Percentiles rank a stretch among this genome's conserved stretches.
phyloP scores from a whole-genome alignment of 2,113 vertebrate genomes.

The Fulica atra region DNA sequence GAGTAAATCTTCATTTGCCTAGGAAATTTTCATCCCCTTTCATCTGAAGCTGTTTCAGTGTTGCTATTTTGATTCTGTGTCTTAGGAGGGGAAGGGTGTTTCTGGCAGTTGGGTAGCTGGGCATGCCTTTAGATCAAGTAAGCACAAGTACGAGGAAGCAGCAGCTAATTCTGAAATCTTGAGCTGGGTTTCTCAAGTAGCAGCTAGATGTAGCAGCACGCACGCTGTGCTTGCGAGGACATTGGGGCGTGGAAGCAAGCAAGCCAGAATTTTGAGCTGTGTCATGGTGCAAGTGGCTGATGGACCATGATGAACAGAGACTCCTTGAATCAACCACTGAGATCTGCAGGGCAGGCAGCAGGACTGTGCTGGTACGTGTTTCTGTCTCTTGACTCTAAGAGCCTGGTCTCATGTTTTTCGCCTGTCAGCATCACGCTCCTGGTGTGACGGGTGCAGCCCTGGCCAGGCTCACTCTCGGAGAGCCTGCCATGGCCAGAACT shows the following conservation, averaged over 20 bases:
- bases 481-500: neutral
- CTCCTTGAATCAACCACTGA: neutral
- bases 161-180: neutral
- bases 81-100: neutral
- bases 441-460: neutral
- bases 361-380: neutral
- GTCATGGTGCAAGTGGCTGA: neutral
- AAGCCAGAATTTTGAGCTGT: neutral
- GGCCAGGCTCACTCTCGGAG: neutral
- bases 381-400: neutral
- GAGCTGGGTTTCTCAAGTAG: neutral
- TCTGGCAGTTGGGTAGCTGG: neutral
- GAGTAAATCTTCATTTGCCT: neutral
- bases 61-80: neutral
- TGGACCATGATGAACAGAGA: neutral
- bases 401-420: neutral
- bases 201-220: neutral
- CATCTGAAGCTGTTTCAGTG: neutral
- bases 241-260: neutral
- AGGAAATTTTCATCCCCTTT: conserved; percentile 14
- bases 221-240: neutral
- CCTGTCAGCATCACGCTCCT: too few relatives aligned
- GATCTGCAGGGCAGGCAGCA: neutral
- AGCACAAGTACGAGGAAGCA: neutral
- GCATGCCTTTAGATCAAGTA: neutral